A percentile compares a stretch with the other conserved stretches of the same genome.
Conservation (phyloP, 1,140 invertebrate genomes). For the Phocides pigmalion region DNA sequence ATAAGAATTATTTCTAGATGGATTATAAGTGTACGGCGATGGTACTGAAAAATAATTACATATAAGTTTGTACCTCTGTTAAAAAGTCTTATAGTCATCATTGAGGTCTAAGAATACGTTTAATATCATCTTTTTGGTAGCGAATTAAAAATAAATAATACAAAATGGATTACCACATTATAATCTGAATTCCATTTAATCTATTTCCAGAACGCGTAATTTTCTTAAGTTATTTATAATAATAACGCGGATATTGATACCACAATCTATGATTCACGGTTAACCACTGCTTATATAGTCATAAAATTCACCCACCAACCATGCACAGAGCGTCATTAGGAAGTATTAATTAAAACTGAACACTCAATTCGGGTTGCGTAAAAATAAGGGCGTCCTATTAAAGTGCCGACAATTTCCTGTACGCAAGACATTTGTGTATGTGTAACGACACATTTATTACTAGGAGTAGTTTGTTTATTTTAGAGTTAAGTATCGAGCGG, state of each 20-base stretch:
- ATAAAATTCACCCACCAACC: constrained; percentile 13
- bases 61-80: background rate
- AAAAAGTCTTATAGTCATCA: background rate
- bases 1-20: no score
- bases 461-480: constrained; percentile 58
- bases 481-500: constrained; percentile 34
- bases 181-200: no score
- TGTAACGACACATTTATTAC: constrained; percentile 62
- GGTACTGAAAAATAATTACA: no score
- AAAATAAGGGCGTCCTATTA: constrained; percentile 44
- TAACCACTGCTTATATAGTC: constrained; percentile 14
- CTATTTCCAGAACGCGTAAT: no score
- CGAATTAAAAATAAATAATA: no score
- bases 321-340: constrained; percentile 36
- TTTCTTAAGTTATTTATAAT: no score
- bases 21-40: no score
- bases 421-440: constrained; percentile 36
- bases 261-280: constrained; percentile 3
- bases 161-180: no score
- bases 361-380: constrained; percentile 49
- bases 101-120: no score
- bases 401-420: constrained; percentile 61
- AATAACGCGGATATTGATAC: constrained; percentile 7
- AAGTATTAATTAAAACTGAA: constrained; percentile 59
- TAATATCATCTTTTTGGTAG: no score